These are phyloP conservation scores for Fopius arisanus DNA, from an alignment of 1,140 invertebrate species.

Conservation along the genomic window DNA sequence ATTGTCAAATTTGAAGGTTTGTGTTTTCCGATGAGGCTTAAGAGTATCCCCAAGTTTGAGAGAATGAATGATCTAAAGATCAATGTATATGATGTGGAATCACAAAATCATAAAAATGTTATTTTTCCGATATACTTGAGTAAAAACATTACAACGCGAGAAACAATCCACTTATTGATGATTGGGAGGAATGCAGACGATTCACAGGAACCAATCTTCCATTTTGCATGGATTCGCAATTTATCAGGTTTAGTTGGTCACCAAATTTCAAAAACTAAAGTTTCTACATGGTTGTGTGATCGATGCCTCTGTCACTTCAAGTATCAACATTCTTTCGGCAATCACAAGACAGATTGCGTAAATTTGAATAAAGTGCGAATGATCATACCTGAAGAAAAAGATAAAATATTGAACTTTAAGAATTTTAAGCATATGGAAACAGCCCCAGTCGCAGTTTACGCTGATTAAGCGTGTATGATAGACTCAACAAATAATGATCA, in stretches of 20 bases:
- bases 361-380: slow-evolving; percentile 24
- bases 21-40: slow-evolving; percentile 30
- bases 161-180: not conserved
- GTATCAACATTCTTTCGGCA: too few relatives aligned
- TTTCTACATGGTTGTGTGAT: slow-evolving; percentile 45
- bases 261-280: slow-evolving; percentile 41
- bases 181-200: not conserved
- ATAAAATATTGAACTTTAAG: slow-evolving; percentile 29
- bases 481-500: not conserved
- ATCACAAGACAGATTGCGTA: not conserved
- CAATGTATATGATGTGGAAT: not conserved
- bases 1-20: slow-evolving; percentile 21
- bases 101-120: not conserved
- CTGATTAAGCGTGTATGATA: slow-evolving; percentile 24
- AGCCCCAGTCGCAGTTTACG: slow-evolving; percentile 29
- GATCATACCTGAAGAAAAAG: not conserved
- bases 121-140: not conserved
- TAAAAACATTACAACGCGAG: not conserved
- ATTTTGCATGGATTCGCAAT: not conserved
- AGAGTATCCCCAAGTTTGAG: slow-evolving; percentile 30
- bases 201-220: not conserved
- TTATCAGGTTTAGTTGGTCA: not conserved
- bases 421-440: slow-evolving; percentile 26
- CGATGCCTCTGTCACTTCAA: too few relatives aligned
- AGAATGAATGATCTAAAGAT: slow-evolving; percentile 29